Conservation (phyloP, 2,888 invertebrate species). For the Apamea epomidion region DNA sequence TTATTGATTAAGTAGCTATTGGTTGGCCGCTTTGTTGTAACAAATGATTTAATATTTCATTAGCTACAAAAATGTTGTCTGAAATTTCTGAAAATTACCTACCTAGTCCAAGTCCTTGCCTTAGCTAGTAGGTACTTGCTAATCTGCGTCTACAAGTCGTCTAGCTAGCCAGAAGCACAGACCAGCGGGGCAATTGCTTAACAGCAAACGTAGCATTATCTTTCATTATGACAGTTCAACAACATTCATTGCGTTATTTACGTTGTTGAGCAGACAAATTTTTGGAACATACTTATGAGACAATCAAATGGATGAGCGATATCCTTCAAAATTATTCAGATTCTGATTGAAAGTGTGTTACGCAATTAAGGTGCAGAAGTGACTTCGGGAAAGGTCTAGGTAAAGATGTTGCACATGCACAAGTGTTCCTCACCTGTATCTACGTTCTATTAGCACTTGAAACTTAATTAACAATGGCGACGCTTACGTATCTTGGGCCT, state of each 20-base stretch:
- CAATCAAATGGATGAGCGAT: too few relatives aligned
- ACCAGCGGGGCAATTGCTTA: neutral
- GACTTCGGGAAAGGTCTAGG: neutral
- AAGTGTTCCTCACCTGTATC: neutral
- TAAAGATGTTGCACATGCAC: neutral
- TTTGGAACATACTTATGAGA: too few relatives aligned
- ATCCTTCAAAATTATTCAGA: neutral
- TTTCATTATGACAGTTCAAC: too few relatives aligned
- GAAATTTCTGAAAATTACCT: neutral
- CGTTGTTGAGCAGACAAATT: too few relatives aligned
- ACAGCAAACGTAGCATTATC: neutral
- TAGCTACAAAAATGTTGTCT: neutral
- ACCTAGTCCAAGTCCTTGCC: neutral
- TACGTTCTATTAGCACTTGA: neutral
- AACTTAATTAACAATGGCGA: neutral
- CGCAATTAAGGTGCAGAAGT: neutral
- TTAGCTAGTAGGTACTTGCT: neutral
- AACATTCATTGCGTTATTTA: too few relatives aligned
- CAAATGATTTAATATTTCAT: neutral
- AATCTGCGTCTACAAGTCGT: neutral
- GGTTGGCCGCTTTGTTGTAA: conserved; percentile 15
- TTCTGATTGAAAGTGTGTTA: neutral
- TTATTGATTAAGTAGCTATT: conserved; percentile 32
- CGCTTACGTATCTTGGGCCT: neutral
- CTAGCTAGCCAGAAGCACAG: neutral